Base-by-base conservation (phyloP, 2,113 vertebrate genomes). In the Passer domesticus region DNA sequence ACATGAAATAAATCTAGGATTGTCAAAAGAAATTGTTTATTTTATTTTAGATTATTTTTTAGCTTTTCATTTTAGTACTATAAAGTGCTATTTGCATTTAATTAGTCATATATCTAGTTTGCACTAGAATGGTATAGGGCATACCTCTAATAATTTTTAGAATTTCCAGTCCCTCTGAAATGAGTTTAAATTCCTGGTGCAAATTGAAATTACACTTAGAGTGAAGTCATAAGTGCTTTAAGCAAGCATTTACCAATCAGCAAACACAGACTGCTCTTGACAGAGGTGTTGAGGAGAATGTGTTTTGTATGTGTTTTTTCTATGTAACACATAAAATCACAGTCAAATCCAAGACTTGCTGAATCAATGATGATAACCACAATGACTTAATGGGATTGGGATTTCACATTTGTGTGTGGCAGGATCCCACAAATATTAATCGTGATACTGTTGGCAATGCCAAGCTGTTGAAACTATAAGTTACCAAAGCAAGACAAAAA, bases 301-400 rank as follows among this genome's bases (percentile, higher is more conserved):
- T 64, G 50, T 69, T 90, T 66, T 85, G 25, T 80, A 37, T 7
- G n/a, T 60, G 50, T 69, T 90, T 66, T 85, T 22, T 80, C 72
- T 69, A 1, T 59, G 13, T 31, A 88, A 52, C 1, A 0, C 0
- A 1, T 63, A 67, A 67, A 86, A 31, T 17, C 9, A 8, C n/a
- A 59, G 58, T 39, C 0, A 5, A 66, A 64, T 43, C 58, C 69
- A 66, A 59, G 37, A 31, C 53, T 60, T 17, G 9, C n/a, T 31
- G 43, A 50, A 59, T 53, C 0, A 3, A 22, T 75, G 60, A 15
- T 56, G 44, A 41, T 60, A 56, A 60, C 74, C 41, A 62, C 50
- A n/a, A 31, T 33, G 68, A 35, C 15, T 25, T 43, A 50, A 30
- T 27, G n/a, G 17, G 30, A 77, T 31, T 1, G 1, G 13, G 58